These are phyloP conservation scores for Elephas maximus DNA, from an alignment of 2,113 vertebrate species.

Conservation along the genomic window DNA sequence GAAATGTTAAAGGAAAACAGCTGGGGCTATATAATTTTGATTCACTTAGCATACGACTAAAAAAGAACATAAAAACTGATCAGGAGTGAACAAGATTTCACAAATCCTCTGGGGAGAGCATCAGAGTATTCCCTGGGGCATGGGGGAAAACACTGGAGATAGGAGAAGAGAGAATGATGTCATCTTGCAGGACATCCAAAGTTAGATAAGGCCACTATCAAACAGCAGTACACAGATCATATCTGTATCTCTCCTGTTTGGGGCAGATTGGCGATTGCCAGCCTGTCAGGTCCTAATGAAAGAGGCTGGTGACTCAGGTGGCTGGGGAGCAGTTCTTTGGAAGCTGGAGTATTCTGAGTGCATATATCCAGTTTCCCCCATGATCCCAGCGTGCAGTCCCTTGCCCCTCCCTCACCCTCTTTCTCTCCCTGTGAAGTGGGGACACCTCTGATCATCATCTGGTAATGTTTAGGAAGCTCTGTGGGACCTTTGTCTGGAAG, in stretches of 20 bases:
- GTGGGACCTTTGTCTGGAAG: constrained; percentile 51
- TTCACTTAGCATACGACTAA: not conserved
- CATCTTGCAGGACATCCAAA: not conserved
- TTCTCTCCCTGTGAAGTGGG: not conserved
- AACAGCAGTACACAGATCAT: not conserved
- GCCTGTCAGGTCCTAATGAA: not conserved
- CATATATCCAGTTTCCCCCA: not conserved
- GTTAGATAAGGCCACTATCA: not conserved
- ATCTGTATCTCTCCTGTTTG: rapidly evolving
- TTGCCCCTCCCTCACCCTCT: not conserved
- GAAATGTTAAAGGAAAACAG: constrained; percentile 23
- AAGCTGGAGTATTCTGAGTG: too few species aligned
- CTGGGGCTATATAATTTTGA: not conserved
- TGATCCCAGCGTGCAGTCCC: not conserved
- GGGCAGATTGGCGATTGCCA: not conserved
- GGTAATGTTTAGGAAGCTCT: constrained; percentile 58
- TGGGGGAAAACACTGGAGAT: not conserved
- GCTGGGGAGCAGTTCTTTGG: not conserved
- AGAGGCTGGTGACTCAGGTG: not conserved
- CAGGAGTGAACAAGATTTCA: not conserved
- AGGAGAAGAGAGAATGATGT: not conserved
- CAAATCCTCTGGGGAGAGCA: not conserved
- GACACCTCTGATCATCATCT: constrained; percentile 50
- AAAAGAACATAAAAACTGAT: not conserved
- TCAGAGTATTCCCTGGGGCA: not conserved